Percentiles rank a stretch among this genome's conserved stretches.
Conservation (phyloP, 1,140 invertebrate species). For the Colletes gigas region DNA sequence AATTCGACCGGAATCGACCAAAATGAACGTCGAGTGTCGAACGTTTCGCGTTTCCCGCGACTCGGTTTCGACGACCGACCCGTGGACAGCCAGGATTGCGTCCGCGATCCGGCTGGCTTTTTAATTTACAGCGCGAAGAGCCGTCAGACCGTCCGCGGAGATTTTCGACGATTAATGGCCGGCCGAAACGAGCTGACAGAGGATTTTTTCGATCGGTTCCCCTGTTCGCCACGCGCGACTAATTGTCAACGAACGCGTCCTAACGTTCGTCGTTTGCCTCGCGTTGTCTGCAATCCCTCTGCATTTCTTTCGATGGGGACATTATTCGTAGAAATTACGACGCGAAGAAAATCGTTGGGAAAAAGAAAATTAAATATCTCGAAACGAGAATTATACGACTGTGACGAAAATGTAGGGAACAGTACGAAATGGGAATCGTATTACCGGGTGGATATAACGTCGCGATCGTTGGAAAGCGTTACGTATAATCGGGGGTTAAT, state of each 20-base stretch:
- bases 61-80: not conserved
- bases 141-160: conserved; percentile 29
- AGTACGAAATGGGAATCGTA: no score
- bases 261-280: no score
- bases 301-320: no score
- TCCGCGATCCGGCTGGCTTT: conserved; percentile 10
- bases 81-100: not conserved
- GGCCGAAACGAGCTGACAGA: conserved; percentile 13
- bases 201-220: not conserved
- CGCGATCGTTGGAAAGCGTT: no score
- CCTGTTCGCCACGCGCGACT: not conserved
- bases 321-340: no score
- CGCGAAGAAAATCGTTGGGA: no score
- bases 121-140: conserved; percentile 11
- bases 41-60: not conserved
- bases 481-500: no score
- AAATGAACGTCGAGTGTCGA: not conserved
- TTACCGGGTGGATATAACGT: no score
- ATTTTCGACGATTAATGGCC: conserved; percentile 43
- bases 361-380: no score
- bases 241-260: not conserved
- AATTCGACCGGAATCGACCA: not conserved
- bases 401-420: no score
- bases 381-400: no score
- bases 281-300: no score